Base-by-base conservation (phyloP, 2,888 invertebrate genomes). In the Agriopis marginaria region DNA sequence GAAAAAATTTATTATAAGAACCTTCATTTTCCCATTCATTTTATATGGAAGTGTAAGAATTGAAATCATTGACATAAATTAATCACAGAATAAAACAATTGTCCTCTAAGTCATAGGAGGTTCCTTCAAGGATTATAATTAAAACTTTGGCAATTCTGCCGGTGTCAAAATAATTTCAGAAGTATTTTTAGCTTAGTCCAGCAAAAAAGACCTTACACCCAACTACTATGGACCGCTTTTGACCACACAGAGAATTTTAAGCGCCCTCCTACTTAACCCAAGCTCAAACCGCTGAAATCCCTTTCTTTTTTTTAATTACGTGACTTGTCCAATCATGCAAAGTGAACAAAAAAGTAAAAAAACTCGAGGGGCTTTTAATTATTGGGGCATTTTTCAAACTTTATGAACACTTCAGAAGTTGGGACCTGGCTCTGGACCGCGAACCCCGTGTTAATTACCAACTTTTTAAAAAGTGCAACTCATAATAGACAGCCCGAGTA, bases 391-490 rank as follows among this genome's bases (percentile, higher is more conserved):
- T 91, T 89, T 86, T 79, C 80, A 83, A 92, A 92, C 84, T 90
- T 91, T 88, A 80, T 84, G 84, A 89, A 88, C 89, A 89, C 89
- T 93, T 88, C 87, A 86, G 79, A 92, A 93, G 89, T 92, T 89
- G 81, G 84, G 83, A 86, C 87, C 88, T 88, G 87, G 87, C 81
- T 84, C 81, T 84, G 85, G 87, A 86, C 87, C 82, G 83, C 85
- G 84, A 85, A 39, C 78, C 83, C 82, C 82, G 86, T 92, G 93
- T 93, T 93, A 93, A 94, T 94, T 93, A 94, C 86, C 82, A 94
- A 93, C 91, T 94, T 93, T 84, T 91, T 85, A 79, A 89, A 92
- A 92, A 93, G 87, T 92, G 93, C 93, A 93, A 92, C 89, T 94
- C 92, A 94, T 93, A 92, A 93, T 93, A 89, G 93, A 93, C 91